Evolutionary conservation across 1,140 invertebrate species (phyloP).

Genomic region (Globodera ellingtonae): DNA sequence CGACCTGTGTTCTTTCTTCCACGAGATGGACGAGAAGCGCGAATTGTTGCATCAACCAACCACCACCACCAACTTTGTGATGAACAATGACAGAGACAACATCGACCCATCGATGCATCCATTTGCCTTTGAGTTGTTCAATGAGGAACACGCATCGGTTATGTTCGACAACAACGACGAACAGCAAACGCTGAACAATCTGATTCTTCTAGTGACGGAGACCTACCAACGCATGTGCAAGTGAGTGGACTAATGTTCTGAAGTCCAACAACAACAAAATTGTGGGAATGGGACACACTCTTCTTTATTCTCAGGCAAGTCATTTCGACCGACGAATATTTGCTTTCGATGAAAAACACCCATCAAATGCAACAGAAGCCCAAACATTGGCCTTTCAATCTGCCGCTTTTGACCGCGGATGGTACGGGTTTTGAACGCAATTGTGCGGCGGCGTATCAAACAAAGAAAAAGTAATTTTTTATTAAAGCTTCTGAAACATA

Average conservation of each 20-base stretch:
- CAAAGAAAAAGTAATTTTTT: no score
- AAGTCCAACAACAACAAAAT: no score
- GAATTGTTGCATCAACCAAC: neutral
- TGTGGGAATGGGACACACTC: no score
- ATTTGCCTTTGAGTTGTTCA: neutral
- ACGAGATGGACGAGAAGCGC: slow-evolving; percentile 15
- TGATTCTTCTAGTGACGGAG: neutral
- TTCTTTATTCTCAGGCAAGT: no score
- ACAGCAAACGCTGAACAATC: neutral
- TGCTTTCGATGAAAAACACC: no score
- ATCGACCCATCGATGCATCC: neutral
- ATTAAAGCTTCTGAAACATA: no score
- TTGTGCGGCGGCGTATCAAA: no score
- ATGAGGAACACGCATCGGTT: neutral
- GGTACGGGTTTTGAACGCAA: no score
- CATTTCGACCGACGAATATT: no score
- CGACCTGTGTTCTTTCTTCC: slow-evolving; percentile 9
- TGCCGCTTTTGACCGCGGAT: no score
- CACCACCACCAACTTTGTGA: neutral
- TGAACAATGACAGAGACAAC: neutral
- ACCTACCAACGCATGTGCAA: neutral
- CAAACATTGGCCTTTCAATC: no score
- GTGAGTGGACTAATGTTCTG: neutral
- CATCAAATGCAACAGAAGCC: no score
- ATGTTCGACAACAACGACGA: neutral